Conservation (phyloP, 2,113 vertebrate genomes). For the Morone chrysops region DNA sequence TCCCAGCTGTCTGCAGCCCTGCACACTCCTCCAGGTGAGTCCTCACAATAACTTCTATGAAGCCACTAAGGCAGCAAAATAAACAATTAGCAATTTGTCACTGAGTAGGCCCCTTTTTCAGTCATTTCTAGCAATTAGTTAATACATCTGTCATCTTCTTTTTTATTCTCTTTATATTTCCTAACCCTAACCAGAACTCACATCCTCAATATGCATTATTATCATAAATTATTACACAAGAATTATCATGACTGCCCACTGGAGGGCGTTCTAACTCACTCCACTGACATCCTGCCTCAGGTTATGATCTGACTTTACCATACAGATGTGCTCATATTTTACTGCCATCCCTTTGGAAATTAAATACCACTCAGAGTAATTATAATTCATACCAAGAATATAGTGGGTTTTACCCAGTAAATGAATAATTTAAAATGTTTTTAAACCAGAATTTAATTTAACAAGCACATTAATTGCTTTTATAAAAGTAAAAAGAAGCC, state of each 20-base stretch:
- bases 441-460: background rate
- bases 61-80: too few species aligned
- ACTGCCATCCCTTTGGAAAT: background rate
- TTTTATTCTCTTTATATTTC: background rate
- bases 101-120: background rate
- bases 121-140: background rate
- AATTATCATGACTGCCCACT: constrained; percentile 50
- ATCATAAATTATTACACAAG: background rate
- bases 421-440: background rate
- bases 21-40: constrained; percentile 81
- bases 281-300: background rate
- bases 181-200: too few species aligned
- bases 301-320: background rate
- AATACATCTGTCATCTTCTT: background rate
- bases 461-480: background rate
- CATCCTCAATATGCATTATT: background rate
- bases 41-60: background rate
- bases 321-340: background rate
- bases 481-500: background rate
- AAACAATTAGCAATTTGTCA: too few species aligned
- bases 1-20: constrained; percentile 70
- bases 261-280: constrained; percentile 65
- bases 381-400: background rate
- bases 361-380: background rate
- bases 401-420: background rate